Evolutionary conservation across 37 sponge, comb jelly and placozoan genomes (phyloP).

Genomic region (Ianthella basta): DNA sequence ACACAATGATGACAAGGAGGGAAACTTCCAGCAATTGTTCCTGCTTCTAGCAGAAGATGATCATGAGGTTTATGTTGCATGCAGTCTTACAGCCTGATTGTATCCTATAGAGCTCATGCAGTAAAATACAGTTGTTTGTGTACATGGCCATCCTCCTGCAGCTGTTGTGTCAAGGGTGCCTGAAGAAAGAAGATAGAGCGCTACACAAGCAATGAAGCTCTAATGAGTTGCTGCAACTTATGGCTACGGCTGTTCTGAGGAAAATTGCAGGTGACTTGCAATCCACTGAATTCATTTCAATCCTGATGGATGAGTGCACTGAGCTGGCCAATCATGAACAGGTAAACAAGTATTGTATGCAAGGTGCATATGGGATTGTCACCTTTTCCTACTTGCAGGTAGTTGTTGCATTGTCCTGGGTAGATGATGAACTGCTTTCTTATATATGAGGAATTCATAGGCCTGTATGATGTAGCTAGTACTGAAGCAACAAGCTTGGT

Average conservation of each 20-base stretch:
- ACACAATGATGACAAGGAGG: slow-evolving; percentile 2
- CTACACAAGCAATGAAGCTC: background rate
- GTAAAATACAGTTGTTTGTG: no score
- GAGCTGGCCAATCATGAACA: background rate
- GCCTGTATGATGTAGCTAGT: no score
- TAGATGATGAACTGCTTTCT: no score
- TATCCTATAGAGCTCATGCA: no score
- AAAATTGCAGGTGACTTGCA: background rate
- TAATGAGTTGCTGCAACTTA: background rate
- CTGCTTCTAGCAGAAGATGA: slow-evolving; percentile 3
- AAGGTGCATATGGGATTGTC: background rate
- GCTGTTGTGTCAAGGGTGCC: background rate
- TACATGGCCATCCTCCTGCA: background rate
- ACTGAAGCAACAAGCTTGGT: no score
- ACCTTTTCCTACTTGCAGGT: background rate
- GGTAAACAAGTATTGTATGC: background rate
- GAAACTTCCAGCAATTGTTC: slow-evolving; percentile 12
- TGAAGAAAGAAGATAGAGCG: background rate
- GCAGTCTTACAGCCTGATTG: no score
- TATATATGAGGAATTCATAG: no score
- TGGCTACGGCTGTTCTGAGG: background rate
- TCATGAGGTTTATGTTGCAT: background rate
- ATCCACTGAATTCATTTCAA: background rate
- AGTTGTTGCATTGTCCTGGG: no score
- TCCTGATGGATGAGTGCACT: slow-evolving; percentile 4